Conservation (phyloP, 1,140 invertebrate species). For the Centruroides vittatus region DNA sequence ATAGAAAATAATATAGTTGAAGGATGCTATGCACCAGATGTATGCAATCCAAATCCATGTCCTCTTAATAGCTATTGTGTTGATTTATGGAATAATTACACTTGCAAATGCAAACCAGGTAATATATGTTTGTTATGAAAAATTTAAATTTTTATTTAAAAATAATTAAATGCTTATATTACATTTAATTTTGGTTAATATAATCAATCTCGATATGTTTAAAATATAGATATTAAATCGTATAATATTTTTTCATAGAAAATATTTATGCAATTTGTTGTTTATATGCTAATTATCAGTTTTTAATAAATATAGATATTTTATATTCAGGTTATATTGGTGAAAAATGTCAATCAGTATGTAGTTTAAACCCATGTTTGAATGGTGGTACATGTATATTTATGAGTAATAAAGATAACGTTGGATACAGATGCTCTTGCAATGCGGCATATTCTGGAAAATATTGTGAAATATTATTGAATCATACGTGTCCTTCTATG, state of each 20-base stretch:
- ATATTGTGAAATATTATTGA: constrained; percentile 59
- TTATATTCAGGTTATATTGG: constrained; percentile 48
- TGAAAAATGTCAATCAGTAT: constrained; percentile 62
- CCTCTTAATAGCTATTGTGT: constrained; percentile 45
- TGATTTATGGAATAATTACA: constrained; percentile 57
- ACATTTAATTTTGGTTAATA: not conserved
- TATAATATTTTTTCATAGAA: too few species aligned
- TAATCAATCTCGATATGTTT: not conserved
- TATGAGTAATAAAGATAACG: constrained; percentile 29
- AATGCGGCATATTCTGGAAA: constrained; percentile 45
- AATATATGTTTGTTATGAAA: not conserved
- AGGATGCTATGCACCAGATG: constrained; percentile 53
- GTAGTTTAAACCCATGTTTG: constrained; percentile 70
- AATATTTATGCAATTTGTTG: too few species aligned
- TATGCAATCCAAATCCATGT: constrained; percentile 46
- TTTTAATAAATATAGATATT: not conserved
- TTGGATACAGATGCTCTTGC: constrained; percentile 67
- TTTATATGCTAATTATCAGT: too few species aligned
- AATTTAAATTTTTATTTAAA: not conserved
- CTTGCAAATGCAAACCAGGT: constrained; percentile 50
- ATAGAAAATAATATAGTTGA: constrained; percentile 60
- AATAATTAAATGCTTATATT: not conserved
- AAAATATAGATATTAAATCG: not conserved
- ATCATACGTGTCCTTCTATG: constrained; percentile 67
- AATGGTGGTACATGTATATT: constrained; percentile 48